Conservation (phyloP, 2,888 invertebrate species). For the Lutraria lutraria region DNA sequence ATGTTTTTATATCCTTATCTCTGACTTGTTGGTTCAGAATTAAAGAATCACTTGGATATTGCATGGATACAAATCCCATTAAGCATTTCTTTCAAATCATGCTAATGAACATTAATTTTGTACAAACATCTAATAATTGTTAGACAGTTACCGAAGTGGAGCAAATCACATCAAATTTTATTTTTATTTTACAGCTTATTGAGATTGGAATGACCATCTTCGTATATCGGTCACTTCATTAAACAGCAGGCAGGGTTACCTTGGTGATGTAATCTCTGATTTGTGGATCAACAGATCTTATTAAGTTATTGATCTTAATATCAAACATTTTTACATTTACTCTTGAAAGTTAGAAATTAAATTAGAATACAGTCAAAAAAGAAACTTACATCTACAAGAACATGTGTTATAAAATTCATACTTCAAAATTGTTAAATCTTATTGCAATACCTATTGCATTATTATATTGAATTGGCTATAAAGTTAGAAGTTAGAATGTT, state of each 20-base stretch:
- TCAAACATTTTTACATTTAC: too few species aligned
- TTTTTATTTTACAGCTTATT: slow-evolving; percentile 72
- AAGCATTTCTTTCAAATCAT: too few species aligned
- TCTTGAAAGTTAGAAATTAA: not conserved
- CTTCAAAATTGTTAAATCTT: not conserved
- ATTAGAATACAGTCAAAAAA: not conserved
- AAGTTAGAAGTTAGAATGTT: not conserved
- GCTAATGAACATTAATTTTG: too few species aligned
- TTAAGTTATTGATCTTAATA: not conserved
- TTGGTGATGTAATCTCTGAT: not conserved
- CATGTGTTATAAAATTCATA: not conserved
- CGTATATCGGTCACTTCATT: slow-evolving; percentile 71
- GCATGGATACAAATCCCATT: too few species aligned
- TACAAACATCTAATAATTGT: too few species aligned
- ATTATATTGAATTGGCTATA: not conserved
- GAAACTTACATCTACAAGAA: not conserved
- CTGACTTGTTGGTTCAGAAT: too few species aligned
- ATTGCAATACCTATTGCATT: not conserved
- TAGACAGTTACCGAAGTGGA: too few species aligned
- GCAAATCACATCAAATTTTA: too few species aligned
- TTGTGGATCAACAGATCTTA: not conserved
- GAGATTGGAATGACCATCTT: slow-evolving; percentile 76
- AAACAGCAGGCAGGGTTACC: not conserved
- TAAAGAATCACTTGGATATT: too few species aligned
- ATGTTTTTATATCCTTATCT: too few species aligned